Evolutionary conservation across 2,113 vertebrate genomes (phyloP).

Genomic region (Brachionichthys hirsutus): DNA sequence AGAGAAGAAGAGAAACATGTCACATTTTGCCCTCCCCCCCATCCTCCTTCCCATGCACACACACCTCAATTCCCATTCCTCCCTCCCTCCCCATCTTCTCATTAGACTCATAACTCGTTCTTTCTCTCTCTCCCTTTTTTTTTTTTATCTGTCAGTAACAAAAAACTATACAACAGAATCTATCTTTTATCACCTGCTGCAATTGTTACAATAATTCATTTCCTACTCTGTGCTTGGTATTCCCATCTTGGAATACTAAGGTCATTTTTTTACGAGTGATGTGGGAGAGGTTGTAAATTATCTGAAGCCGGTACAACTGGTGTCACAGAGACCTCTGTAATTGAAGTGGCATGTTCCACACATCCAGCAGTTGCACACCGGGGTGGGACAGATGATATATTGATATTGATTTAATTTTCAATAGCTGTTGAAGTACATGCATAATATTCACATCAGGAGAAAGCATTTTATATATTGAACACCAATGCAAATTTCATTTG

Average conservation of each 20-base stretch:
- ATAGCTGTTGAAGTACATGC: conserved; percentile 41
- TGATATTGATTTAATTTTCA: conserved; percentile 56
- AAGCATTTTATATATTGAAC: conserved; percentile 59
- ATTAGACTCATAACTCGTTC: conserved; percentile 66
- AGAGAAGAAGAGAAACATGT: conserved; percentile 63
- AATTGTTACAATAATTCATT: conserved; percentile 71
- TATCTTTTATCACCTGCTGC: conserved; percentile 63
- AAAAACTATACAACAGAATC: conserved; percentile 42
- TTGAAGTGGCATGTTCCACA: conserved; percentile 62
- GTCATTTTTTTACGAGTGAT: conserved; percentile 68
- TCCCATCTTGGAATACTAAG: conserved; percentile 64
- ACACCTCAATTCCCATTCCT: conserved; percentile 34
- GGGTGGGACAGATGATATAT: conserved; percentile 58
- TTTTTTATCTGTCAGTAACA: conserved; percentile 67
- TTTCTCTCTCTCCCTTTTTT: conserved; percentile 53
- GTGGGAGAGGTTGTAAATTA: conserved; percentile 64
- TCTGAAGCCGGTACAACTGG: conserved; percentile 47
- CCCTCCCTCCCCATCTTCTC: conserved; percentile 49
- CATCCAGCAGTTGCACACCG: conserved; percentile 7
- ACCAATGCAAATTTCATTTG: conserved; percentile 54
- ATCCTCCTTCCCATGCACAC: conserved; percentile 13
- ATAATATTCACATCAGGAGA: conserved; percentile 37
- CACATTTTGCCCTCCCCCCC: conserved; percentile 67
- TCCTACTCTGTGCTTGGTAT: conserved; percentile 51
- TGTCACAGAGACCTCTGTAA: conserved; percentile 60